Evolutionary conservation across 2,113 vertebrate species (phyloP).

Genomic region (Saguinus imperator): DNA sequence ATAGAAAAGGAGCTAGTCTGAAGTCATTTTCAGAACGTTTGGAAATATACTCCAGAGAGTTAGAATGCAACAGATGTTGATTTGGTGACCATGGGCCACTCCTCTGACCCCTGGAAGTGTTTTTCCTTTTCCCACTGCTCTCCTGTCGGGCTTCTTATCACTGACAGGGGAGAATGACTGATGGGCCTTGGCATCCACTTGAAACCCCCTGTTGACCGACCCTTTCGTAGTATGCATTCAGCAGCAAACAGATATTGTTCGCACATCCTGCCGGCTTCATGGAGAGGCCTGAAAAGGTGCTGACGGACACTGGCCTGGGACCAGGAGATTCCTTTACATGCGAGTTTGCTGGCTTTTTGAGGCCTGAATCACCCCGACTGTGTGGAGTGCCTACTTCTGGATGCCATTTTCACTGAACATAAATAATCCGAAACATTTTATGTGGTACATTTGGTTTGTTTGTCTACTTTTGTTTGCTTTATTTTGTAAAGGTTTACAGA

Average conservation of each 20-base stretch:
- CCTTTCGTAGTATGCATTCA: constrained; percentile 85
- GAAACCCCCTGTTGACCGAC: constrained; percentile 82
- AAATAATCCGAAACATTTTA: constrained; percentile 38
- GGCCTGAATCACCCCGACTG: constrained; percentile 75
- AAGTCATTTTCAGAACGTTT: background rate
- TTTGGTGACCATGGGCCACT: constrained; percentile 84
- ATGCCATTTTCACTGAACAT: constrained; percentile 73
- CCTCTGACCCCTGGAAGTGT: constrained; percentile 86
- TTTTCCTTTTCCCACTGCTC: constrained; percentile 69
- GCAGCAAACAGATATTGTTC: constrained; percentile 88
- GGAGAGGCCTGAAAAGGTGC: constrained; percentile 90
- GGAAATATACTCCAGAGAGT: constrained; percentile 74
- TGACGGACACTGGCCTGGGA: constrained; percentile 90
- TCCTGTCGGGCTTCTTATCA: constrained; percentile 88
- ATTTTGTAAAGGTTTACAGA: constrained; percentile 40
- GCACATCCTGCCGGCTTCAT: constrained; percentile 85
- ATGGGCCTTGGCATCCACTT: constrained; percentile 87
- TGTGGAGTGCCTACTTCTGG: constrained; percentile 74
- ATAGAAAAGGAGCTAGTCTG: background rate
- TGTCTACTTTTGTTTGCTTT: constrained; percentile 7
- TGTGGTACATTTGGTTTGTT: constrained; percentile 59
- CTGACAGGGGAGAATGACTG: constrained; percentile 87
- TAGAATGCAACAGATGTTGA: constrained; percentile 71
- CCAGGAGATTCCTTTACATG: constrained; percentile 87
- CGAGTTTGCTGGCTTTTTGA: constrained; percentile 78